Evolutionary conservation across 1,140 invertebrate species (phyloP), one percentile per base, ranked within the genome.

Genomic region (Drosophila simulans): DNA sequence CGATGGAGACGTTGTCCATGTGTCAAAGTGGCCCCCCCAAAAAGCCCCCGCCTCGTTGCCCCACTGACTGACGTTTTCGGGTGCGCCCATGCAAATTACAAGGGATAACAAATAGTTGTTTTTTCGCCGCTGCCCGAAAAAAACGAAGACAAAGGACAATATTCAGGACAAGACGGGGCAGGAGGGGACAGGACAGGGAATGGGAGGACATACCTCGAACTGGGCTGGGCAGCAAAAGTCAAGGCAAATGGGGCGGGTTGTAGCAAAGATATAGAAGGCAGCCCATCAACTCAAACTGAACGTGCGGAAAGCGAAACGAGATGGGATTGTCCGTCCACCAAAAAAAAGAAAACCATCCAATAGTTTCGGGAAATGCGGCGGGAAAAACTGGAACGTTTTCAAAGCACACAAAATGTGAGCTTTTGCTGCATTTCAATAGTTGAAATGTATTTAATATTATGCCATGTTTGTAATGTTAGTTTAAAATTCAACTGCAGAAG

Each of bases 31-130:
- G 75, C 76, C 51, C 51, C 54, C 27, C 5, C 5, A 31, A 31
- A 31, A 55, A n/a, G 43, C 57, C 75, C 54, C 22, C 51, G 12
- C 11, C 4, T 46, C 27, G 4, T 10, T 10, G 12, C 13, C 17
- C 13, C 5, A 5, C 17, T 37, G 51, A 63, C 63, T 60, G 62
- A 54, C 79, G 46, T 58, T 68, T 76, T 57, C 43, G 77, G 73
- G 82, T 68, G 74, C 60, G 74, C n/a, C 46, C 60, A 78, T 78
- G 78, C 79, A 80, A 86, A 88, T 82, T 86, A 78, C 68, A 70
- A 58, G 77, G 62, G 66, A 70, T 72, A 80, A 80, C 76, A 83
- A 83, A 83, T 83, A 73, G 75, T 74, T 55, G 35, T 48, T 48
- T 56, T 54, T 46, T 27, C 12, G 17, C 2, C 20, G 10, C 15